Evolutionary conservation across 2,888 invertebrate genomes (phyloP), one percentile per base, ranked within the genome.

Genomic region (Strigamia crassipes): DNA sequence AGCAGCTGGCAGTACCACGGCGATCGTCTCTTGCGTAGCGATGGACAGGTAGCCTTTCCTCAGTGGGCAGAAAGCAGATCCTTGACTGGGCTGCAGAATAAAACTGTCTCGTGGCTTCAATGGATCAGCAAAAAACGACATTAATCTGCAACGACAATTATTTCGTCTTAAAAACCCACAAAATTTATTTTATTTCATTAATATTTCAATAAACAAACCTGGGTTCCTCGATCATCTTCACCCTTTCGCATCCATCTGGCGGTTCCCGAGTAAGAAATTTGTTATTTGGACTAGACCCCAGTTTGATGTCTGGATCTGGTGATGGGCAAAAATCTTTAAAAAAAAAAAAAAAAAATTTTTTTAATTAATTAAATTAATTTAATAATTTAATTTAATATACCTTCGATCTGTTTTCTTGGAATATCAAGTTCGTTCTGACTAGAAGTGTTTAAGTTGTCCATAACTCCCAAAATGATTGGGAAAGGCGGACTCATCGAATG

Each of bases 171-270:
- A 38, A 38, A 0, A 9, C 1, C 23, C 5, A 23, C 3, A 21
- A 21, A 12, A 23, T 18, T 23, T 0, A 23, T 77, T 27, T 77
- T 23, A 8, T 77, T 21, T 8, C 18, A 21, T 21, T 21, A 77
- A 77, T n/a, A 77, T 4, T 12, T n/a, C 9, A 51, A 80, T 3
- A 27, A 10, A 41, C 85, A 86, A 86, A 90, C 91, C 90, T 90
- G 85, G 88, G 88, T 86, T 91, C 91, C 86, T 91, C 91, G 82
- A 90, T 89, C 84, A 91, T 91, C 88, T 92, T 93, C 84, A 94
- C 90, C 87, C 91, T 93, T 90, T 95, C 95, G 90, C 95, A 95
- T 87, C 95, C 95, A 90, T 95, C 95, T 31, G 95, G 95, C 80
- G 95, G 95, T 88, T 94, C 94, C 81, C 95, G 90, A 56, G 94